Evolutionary conservation across 92 coral and sea anemone species (phyloP).

Genomic region (Meandrina meandrites): DNA sequence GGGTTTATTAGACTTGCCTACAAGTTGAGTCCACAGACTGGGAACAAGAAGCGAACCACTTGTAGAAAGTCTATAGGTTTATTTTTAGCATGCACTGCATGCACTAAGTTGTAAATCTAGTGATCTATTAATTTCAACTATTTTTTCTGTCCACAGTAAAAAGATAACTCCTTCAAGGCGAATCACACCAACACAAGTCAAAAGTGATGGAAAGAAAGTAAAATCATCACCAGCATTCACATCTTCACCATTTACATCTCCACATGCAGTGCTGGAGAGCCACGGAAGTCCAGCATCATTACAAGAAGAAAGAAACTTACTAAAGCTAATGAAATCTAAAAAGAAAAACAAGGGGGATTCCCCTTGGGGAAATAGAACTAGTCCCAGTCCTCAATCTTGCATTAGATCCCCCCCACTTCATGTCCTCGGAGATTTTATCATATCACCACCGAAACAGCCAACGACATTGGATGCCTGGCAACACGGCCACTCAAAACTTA

Average conservation of each 20-base stretch:
- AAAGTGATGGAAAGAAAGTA: conserved; percentile 48
- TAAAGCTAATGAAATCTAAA: conserved; percentile 71
- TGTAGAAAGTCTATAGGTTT: too few species aligned
- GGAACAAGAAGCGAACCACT: too few species aligned
- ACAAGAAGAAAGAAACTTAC: conserved; percentile 76
- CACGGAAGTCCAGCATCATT: conserved; percentile 73
- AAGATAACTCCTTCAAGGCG: conserved; percentile 78
- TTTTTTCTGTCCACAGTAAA: conserved; percentile 43
- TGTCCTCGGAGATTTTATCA: conserved; percentile 74
- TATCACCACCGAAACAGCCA: conserved; percentile 46
- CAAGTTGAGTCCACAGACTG: too few species aligned
- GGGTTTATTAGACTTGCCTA: too few species aligned
- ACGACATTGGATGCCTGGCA: conserved; percentile 2
- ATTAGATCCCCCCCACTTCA: conserved; percentile 64
- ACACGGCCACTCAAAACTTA: neutral
- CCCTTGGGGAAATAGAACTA: conserved; percentile 65
- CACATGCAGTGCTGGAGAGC: conserved; percentile 42
- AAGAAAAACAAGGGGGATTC: conserved; percentile 61
- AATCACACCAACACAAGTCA: conserved; percentile 91
- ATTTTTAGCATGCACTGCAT: too few species aligned
- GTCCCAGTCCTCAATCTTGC: conserved; percentile 60
- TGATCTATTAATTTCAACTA: neutral
- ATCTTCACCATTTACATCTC: conserved; percentile 42
- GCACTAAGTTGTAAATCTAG: too few species aligned
- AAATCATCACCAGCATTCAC: conserved; percentile 55